These are phyloP conservation scores for Dasyurus viverrinus DNA, from an alignment of 2,113 vertebrate species.

Conservation along the genomic window DNA sequence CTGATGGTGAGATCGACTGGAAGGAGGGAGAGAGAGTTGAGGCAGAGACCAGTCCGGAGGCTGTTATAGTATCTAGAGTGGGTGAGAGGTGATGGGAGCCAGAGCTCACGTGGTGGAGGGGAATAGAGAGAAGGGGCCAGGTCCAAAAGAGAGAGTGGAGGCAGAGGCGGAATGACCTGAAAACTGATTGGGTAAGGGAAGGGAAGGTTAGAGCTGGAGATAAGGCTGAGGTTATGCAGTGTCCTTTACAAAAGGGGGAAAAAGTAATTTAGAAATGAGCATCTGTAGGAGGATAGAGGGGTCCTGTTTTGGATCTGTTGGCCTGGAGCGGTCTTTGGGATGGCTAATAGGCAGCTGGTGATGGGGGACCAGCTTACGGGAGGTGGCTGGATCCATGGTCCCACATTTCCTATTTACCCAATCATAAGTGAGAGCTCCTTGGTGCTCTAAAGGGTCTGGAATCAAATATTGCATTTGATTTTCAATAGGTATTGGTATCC, in stretches of 20 bases:
- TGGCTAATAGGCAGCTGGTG: too few species aligned
- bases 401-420: not conserved
- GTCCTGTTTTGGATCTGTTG: not conserved
- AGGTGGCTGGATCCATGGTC: not conserved
- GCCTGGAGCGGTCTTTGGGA: not conserved
- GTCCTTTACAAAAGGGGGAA: not conserved
- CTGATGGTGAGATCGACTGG: not conserved
- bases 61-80: not conserved
- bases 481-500: not conserved
- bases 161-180: not conserved
- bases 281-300: not conserved
- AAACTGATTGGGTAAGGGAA: not conserved
- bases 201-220: not conserved
- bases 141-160: not conserved
- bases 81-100: not conserved
- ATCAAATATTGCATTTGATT: not conserved
- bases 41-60: not conserved
- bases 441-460: not conserved
- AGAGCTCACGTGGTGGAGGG: too few species aligned
- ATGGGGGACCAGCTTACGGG: not conserved
- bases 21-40: not conserved
- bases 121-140: too few species aligned
- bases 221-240: not conserved
- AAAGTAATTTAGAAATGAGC: too few species aligned
- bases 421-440: not conserved